phyloP scores from a whole-genome alignment of 2,797 vertebrate species.

The Falco novaeseelandiae region DNA sequence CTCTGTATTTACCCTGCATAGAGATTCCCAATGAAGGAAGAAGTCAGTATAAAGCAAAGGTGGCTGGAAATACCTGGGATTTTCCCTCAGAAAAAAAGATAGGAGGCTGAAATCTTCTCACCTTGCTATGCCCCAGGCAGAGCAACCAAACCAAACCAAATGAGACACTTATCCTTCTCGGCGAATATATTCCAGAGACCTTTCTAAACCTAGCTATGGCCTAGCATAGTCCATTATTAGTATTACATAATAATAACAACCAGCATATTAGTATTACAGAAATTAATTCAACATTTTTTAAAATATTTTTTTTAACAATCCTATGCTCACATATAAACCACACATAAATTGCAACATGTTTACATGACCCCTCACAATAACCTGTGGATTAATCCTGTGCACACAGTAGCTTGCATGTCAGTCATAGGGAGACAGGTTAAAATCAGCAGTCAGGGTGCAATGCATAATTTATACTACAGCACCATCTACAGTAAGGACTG shows the following conservation, averaged over 20 bases:
- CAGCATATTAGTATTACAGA: background rate
- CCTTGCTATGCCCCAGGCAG: background rate
- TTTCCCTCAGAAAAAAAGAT: background rate
- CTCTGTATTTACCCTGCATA: background rate
- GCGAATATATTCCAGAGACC: background rate
- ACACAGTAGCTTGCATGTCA: background rate
- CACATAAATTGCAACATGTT: background rate
- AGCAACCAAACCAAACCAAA: background rate
- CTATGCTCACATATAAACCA: background rate
- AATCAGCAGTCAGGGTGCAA: background rate
- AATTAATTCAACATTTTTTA: background rate
- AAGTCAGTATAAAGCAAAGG: background rate
- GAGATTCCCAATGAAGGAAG: background rate
- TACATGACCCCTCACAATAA: background rate
- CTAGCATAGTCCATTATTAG: background rate
- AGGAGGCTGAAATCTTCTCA: background rate
- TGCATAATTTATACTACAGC: slow-evolving; percentile 17
- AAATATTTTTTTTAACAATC: background rate
- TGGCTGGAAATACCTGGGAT: background rate
- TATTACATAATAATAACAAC: background rate
- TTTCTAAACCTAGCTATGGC: background rate
- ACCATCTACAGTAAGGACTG: slow-evolving; percentile 37
- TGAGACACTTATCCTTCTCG: background rate
- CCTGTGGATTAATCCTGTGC: background rate
- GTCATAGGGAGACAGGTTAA: background rate